Conservation (phyloP, 1,140 invertebrate genomes). For the Meloidogyne exigua region DNA sequence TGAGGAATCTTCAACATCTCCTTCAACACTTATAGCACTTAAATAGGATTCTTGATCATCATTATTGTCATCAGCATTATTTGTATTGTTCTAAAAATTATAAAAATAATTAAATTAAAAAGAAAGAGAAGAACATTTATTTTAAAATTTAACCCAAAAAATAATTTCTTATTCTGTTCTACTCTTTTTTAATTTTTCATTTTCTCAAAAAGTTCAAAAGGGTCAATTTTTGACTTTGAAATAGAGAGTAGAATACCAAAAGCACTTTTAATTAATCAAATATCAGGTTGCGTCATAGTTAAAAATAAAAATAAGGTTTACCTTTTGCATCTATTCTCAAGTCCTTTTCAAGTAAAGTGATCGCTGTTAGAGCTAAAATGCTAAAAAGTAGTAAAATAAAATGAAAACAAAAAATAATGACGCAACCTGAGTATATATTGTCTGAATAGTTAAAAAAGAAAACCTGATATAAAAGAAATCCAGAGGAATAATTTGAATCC, state of each 20-base stretch:
- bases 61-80: not conserved
- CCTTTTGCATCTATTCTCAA: too few relatives aligned
- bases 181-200: too few relatives aligned
- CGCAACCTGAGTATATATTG: not conserved
- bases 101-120: not conserved
- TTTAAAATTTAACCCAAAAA: too few relatives aligned
- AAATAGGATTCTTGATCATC: not conserved
- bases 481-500: not conserved
- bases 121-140: too few relatives aligned
- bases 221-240: too few relatives aligned
- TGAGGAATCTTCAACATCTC: not conserved
- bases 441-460: not conserved
- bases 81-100: not conserved
- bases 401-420: not conserved
- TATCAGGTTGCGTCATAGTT: too few relatives aligned
- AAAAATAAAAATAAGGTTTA: too few relatives aligned
- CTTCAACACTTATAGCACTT: not conserved
- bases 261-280: too few relatives aligned
- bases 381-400: too few relatives aligned
- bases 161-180: too few relatives aligned
- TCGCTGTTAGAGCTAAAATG: not conserved
- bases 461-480: slow-evolving; percentile 5
- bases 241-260: too few relatives aligned
- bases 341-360: not conserved
- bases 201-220: too few relatives aligned